These are phyloP conservation scores for Paguma larvata DNA, from an alignment of 2,797 vertebrate species.

Conservation along the genomic window DNA sequence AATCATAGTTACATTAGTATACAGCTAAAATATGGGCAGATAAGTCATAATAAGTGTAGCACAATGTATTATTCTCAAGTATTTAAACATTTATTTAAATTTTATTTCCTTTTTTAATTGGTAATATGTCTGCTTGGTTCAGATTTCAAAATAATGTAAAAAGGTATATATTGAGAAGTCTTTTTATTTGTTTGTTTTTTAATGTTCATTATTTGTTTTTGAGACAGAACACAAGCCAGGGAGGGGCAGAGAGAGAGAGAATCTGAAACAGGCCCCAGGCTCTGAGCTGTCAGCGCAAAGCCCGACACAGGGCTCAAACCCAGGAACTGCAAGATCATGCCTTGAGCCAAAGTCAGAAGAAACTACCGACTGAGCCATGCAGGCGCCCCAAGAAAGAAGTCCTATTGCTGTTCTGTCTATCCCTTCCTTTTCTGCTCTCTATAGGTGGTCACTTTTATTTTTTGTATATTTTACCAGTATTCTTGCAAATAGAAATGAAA, in stretches of 20 bases:
- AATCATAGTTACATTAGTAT: conserved; percentile 1
- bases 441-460: conserved; percentile 33
- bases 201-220: no score
- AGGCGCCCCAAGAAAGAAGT: background rate
- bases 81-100: conserved; percentile 41
- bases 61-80: conserved; percentile 23
- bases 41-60: background rate
- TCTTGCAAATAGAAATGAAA: conserved; percentile 45
- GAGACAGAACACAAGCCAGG: no score
- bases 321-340: no score
- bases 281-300: no score
- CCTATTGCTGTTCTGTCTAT: background rate
- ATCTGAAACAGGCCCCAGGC: no score
- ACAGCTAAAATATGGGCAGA: background rate
- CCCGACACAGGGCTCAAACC: no score
- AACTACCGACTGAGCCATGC: no score
- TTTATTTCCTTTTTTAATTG: conserved; percentile 26
- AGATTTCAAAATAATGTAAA: conserved; percentile 66
- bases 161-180: background rate
- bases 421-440: background rate
- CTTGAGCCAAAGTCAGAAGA: no score
- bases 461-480: conserved; percentile 25
- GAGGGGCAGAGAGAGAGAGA: no score
- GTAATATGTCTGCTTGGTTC: conserved; percentile 1
- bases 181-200: no score